Evolutionary conservation across 2,113 vertebrate genomes (phyloP), one percentile per base, ranked within the genome.

Genomic region (Okapia johnstoni): DNA sequence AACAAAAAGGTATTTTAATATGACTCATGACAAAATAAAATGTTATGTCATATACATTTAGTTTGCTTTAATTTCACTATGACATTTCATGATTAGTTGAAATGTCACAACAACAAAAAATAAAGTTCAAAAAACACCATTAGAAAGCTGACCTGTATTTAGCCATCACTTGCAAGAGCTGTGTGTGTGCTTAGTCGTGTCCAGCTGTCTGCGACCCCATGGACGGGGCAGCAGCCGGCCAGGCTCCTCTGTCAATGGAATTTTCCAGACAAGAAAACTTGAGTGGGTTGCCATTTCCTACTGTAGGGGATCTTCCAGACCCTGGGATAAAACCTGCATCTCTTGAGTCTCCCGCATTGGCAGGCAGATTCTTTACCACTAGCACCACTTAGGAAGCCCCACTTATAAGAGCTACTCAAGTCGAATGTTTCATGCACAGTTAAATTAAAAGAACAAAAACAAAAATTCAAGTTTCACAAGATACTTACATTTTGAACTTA

Each of bases 1-100:
- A 52, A 94, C 52, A 57, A 96, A 95, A 94, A 96, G 25, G 2
- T 87, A 91, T 79, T 97, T 98, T 97, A 98, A 97, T 80, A 81
- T 57, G 76, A 21, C 36, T 28, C 10, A 88, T 90, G 55, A 94
- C 28, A 95, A 94, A 96, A 61, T 50, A 94, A 97, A 97, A 97
- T 87, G 10, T 55, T 70, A 63, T 89, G 43, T 16, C 92, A 90
- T 43, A 92, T 50, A 85, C 94, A 96, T 84, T 96, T 92, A 92
- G 52, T 96, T 93, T 86, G 3, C 66, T 92, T 85, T 98, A 87
- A 46, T 88, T 97, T 93, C 50, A 80, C 15, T 54, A 23, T 96
- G 23, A 80, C 23, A 94, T n/a, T 95, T 88, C 17, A 66, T 54
- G 21, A 92, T 43, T 86, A 58, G 23, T 81, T 79, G 81, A 98